A percentile compares a stretch with the other conserved stretches of the same genome.
phyloP scores from a whole-genome alignment of 1,140 invertebrate species.

The Atta colombica region DNA sequence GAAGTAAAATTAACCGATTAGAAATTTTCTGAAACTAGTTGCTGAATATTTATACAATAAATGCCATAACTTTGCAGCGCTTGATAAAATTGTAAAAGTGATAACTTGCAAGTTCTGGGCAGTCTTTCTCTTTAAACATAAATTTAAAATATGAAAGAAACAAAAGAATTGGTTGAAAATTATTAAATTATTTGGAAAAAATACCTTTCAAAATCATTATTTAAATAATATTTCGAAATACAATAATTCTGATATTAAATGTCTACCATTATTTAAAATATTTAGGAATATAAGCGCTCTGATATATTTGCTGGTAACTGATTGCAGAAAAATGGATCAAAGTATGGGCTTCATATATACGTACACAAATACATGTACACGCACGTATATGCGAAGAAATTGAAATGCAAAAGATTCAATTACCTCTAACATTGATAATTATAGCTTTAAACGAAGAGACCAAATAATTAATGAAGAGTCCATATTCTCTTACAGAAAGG shows the following conservation, averaged over 20 bases:
- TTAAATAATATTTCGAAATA: too few relatives aligned
- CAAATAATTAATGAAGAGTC: slow-evolving; percentile 70
- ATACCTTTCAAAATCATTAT: too few relatives aligned
- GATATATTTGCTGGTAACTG: neutral
- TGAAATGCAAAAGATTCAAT: slow-evolving; percentile 47
- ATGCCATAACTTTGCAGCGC: neutral
- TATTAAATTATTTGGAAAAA: too few relatives aligned
- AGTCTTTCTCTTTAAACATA: neutral
- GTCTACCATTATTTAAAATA: too few relatives aligned
- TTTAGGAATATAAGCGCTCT: neutral
- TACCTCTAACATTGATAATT: slow-evolving; percentile 68
- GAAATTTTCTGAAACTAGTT: neutral
- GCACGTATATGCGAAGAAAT: neutral
- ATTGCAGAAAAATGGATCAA: slow-evolving; percentile 13
- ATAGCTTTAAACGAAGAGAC: slow-evolving; percentile 77
- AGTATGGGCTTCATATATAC: neutral
- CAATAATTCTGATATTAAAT: too few relatives aligned
- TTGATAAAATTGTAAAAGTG: neutral
- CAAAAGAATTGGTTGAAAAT: neutral
- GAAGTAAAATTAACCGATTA: neutral
- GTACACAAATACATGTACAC: neutral
- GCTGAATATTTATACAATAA: slow-evolving; percentile 1
- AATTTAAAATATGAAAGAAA: neutral
- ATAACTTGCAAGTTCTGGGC: neutral
- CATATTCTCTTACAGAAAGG: slow-evolving; percentile 70